Evolutionary conservation across 1,140 invertebrate species (phyloP), one percentile per base, ranked within the genome.

Genomic region (Gyrodactylus bullatarudis): DNA sequence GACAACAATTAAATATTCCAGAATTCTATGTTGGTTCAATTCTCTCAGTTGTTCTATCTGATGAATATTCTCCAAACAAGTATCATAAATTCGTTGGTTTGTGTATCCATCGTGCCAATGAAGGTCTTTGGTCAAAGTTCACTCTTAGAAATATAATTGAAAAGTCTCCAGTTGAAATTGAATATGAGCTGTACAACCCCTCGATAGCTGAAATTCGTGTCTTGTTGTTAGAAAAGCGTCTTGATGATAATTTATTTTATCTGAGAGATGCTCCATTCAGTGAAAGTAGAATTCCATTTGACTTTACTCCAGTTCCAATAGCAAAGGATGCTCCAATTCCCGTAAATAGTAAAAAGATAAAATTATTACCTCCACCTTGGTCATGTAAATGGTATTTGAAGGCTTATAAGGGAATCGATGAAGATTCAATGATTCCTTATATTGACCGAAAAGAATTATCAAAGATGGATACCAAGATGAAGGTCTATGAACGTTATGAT

Each of bases 1-100:
- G 91, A 77, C 81, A 80, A 74, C 82, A 87, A 74, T 84, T 97
- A 74, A 86, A 88, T 78, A 88, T 98, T 76, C 94, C 93, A 1
- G 91, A 95, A 80, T 97, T 97, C 83, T 96, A 95, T 84, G 91
- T 95, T 78, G 92, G 88, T 87, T 89, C 87, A 22, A 86, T 97
- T 75, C 77, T 99, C 78, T 87, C 89, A 69, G 90, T 97, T 0
- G 88, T 87, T n/a, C 85, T 87, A 74, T 86, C 89, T 0, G 92
- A 97, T 81, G 84, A 82, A 68, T 88, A 93, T 84, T 85, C 89
- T 34, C 85, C 87, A n/a, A 86, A 85, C 34, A 95, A 95, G 82
- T 82, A 82, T 0, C 91, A 86, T 78, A 84, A 85, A 78, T 99
- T 98, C 84, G 86, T 98, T 73, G 93, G 94, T 1, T 94, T 98